Evolutionary conservation across 2,888 invertebrate genomes (phyloP), one percentile per base, ranked within the genome.

Genomic region (Hemicrepidius hirtus): DNA sequence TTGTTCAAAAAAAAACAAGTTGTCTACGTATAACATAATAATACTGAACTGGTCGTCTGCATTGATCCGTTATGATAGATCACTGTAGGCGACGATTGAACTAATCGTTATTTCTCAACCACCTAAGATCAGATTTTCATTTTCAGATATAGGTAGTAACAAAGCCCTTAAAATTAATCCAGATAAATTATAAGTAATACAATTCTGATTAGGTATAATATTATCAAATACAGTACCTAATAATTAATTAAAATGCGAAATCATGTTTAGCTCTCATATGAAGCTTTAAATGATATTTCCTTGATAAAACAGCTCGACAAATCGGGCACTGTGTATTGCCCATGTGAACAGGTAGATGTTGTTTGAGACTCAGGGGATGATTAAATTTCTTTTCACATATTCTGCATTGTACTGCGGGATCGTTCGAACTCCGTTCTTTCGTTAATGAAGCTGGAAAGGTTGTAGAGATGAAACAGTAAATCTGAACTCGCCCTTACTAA

Each of bases 331-430:
- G 86, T 71, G 88, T 88, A 77, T 86, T 86, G 53, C 88, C 88
- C 76, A 86, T 85, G 82, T 88, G 88, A 81, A 86, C 85, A 76
- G 88, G 87, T 84, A 87, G 87, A 83, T 88, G 88, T 80, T 87
- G 87, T 82, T 86, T 86, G 83, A 88, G 85, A 81, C 87, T 87
- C 81, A 87, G 85, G 79, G 87, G 86, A 82, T 87, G 87, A 83
- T 86, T 86, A 83, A 87, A 87, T 68, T 85, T 85, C 84, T 87
- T 87, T 83, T 85, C 86, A 82, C 87, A 62, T 5, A 62, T 28
- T 46, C 46, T 44, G 18, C 62, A 62, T 21, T 62, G 28, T 1
- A 28, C 5, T 32, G 53, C 5, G 6, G 28, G 28, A 28, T 53
- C 32, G 7, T 5, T 0, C n/a, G 53, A 13, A 32, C n/a, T 28